These are phyloP conservation scores for Centropyge bicolor DNA, from an alignment of 2,797 vertebrate species.

Conservation along the genomic window DNA sequence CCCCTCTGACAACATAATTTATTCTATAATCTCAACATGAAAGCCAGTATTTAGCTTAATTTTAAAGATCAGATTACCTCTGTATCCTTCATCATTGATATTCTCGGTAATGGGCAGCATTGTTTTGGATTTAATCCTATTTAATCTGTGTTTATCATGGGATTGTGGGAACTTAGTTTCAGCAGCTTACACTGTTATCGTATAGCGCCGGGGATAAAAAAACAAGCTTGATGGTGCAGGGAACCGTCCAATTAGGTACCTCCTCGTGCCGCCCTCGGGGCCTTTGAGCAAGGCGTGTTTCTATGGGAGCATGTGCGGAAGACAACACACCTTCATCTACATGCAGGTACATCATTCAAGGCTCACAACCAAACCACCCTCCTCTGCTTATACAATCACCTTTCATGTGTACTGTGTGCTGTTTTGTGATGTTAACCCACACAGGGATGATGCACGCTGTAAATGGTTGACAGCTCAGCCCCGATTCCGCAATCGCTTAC, in stretches of 20 bases:
- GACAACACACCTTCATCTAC: constrained; percentile 51
- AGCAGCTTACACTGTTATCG: constrained; percentile 40
- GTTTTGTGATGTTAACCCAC: constrained; percentile 15
- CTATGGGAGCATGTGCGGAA: constrained; percentile 65
- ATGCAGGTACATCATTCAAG: constrained; percentile 36
- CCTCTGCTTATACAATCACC: neutral
- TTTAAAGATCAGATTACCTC: constrained; percentile 39
- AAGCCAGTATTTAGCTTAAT: constrained; percentile 43
- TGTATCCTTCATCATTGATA: constrained; percentile 31
- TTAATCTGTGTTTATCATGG: constrained; percentile 59
- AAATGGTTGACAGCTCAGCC: constrained; percentile 19
- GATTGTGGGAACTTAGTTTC: constrained; percentile 46
- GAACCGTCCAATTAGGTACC: constrained; percentile 71
- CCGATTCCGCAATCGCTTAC: constrained; percentile 6
- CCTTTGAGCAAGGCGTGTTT: constrained; percentile 73
- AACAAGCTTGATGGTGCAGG: constrained; percentile 38
- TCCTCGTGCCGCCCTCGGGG: constrained; percentile 66
- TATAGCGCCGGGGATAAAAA: constrained; percentile 42
- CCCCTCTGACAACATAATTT: constrained; percentile 12
- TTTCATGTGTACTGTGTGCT: constrained; percentile 14
- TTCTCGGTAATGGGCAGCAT: constrained; percentile 40
- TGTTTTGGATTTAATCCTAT: constrained; percentile 69
- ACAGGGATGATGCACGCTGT: constrained; percentile 9
- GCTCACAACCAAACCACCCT: constrained; percentile 9
- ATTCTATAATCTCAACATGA: constrained; percentile 34